phyloP scores from a whole-genome alignment of 2,797 vertebrate genomes.

The Leptatherina wallacei region DNA sequence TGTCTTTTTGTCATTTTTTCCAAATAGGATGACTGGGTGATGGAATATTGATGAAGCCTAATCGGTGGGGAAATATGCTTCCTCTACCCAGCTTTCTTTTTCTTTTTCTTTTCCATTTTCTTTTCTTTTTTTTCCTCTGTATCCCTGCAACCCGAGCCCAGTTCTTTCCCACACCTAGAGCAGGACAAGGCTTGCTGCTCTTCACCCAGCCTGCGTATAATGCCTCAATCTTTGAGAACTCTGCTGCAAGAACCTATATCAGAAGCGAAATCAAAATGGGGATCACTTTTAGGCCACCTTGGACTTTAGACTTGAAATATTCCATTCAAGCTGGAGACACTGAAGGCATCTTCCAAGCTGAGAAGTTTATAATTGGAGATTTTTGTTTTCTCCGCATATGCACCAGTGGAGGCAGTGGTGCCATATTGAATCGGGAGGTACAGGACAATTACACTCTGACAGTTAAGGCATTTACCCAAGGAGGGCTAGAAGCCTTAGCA shows the following conservation, averaged over 20 bases:
- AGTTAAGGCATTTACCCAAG: slow-evolving; percentile 88
- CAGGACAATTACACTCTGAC: slow-evolving; percentile 91
- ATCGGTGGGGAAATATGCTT: slow-evolving; percentile 84
- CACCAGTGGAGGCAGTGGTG: slow-evolving; percentile 91
- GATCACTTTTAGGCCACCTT: slow-evolving; percentile 82
- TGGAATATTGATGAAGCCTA: slow-evolving; percentile 90
- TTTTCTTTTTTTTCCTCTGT: slow-evolving; percentile 76
- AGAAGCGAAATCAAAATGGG: slow-evolving; percentile 93
- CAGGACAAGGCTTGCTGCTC: slow-evolving; percentile 76
- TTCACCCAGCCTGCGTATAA: slow-evolving; percentile 92
- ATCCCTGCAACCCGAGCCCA: slow-evolving; percentile 63
- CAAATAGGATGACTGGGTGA: slow-evolving; percentile 86
- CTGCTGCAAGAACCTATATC: slow-evolving; percentile 90
- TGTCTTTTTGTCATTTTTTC: slow-evolving; percentile 57
- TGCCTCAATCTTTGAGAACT: slow-evolving; percentile 93
- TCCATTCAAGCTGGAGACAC: slow-evolving; percentile 90
- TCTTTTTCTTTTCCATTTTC: slow-evolving; percentile 74
- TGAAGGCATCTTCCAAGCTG: slow-evolving; percentile 93
- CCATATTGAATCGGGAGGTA: slow-evolving; percentile 93
- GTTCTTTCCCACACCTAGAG: slow-evolving; percentile 58
- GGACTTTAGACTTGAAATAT: slow-evolving; percentile 88
- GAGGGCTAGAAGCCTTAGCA: slow-evolving; percentile 85
- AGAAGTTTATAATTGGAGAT: slow-evolving; percentile 91
- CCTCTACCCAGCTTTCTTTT: slow-evolving; percentile 76
- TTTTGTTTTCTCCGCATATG: slow-evolving; percentile 95